A percentile compares a stretch with the other conserved stretches of the same genome.
Evolutionary conservation across 2,113 vertebrate species (phyloP).

Genomic region (Poecile atricapillus): DNA sequence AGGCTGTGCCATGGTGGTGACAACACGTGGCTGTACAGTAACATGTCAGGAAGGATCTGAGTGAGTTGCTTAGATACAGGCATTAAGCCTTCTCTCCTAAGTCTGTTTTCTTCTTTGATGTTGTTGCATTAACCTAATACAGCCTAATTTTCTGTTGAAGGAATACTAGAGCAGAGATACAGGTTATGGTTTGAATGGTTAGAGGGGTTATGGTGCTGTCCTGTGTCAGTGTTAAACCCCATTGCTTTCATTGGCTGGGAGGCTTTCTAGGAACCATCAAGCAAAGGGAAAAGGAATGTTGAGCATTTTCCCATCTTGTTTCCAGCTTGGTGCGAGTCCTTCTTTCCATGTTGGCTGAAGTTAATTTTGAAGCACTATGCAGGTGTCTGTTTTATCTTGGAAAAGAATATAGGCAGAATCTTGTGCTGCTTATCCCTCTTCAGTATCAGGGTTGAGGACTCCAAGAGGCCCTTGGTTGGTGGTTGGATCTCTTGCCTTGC

Average conservation of each 20-base stretch:
- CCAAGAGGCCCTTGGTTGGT: background rate
- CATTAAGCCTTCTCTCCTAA: background rate
- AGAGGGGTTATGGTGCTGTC: background rate
- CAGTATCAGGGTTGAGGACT: background rate
- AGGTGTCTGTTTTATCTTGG: background rate
- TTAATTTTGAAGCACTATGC: background rate
- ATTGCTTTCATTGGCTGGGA: background rate
- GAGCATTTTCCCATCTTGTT: background rate
- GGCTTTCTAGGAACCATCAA: background rate
- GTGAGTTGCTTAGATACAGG: background rate
- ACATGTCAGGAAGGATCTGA: background rate
- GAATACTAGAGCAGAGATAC: background rate
- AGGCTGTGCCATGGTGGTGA: background rate
- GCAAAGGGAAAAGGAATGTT: background rate
- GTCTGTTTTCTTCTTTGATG: background rate
- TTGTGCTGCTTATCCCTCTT: background rate
- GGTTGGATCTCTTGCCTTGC: background rate
- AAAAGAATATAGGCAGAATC: background rate
- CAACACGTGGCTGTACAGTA: background rate
- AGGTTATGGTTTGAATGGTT: background rate
- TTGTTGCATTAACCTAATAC: background rate
- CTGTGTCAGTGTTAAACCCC: background rate
- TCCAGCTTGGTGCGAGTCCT: background rate
- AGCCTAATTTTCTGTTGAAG: background rate
- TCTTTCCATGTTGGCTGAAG: background rate